Conservation (phyloP, 1,140 invertebrate species). For the Drosophila suzukii region DNA sequence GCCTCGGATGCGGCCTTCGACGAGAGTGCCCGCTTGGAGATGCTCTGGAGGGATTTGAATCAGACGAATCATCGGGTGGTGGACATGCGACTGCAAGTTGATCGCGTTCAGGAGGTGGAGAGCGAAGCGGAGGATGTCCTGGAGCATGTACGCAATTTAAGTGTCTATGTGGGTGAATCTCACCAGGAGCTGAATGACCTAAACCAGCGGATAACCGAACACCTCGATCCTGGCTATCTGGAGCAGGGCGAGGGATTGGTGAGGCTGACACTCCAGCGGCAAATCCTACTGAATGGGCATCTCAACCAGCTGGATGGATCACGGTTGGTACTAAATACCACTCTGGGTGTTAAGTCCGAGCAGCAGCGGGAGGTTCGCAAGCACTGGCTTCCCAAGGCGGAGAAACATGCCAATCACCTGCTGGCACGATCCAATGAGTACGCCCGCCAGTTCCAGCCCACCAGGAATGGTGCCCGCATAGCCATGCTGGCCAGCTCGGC, state of each 20-base stretch:
- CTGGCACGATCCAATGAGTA: constrained; percentile 88
- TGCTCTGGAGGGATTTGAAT: constrained; percentile 77
- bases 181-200: constrained; percentile 59
- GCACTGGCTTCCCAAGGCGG: constrained; percentile 85
- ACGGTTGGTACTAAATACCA: constrained; percentile 49
- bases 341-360: constrained; percentile 50
- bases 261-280: constrained; percentile 28
- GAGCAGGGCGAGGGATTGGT: constrained; percentile 54
- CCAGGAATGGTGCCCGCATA: constrained; percentile 77
- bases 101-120: constrained; percentile 84
- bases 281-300: constrained; percentile 40
- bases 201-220: constrained; percentile 31
- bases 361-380: constrained; percentile 74
- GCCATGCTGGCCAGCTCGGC: constrained; percentile 87
- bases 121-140: constrained; percentile 84
- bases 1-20: constrained; percentile 77
- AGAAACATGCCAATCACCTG: constrained; percentile 88
- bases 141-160: constrained; percentile 82
- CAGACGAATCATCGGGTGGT: constrained; percentile 72
- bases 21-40: constrained; percentile 76
- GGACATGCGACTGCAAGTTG: constrained; percentile 70
- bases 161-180: constrained; percentile 62
- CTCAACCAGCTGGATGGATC: constrained; percentile 46
- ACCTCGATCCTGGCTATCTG: constrained; percentile 59
- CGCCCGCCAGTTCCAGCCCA: constrained; percentile 84